These are phyloP conservation scores for Lepus townsendii DNA, from an alignment of 2,797 vertebrate species.

Conservation along the genomic window DNA sequence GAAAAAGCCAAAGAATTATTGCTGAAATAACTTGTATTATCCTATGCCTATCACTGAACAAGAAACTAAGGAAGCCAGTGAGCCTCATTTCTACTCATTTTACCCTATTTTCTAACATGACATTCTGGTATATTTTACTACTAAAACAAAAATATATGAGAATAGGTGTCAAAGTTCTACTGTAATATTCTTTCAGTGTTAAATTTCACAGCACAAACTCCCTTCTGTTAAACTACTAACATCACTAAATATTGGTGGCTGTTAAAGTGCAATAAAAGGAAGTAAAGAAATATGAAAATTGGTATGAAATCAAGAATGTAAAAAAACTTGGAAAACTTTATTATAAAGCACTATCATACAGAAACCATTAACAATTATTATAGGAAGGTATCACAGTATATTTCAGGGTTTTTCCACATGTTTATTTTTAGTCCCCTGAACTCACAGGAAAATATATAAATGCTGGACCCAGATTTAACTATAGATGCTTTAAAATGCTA, in stretches of 20 bases:
- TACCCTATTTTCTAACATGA: neutral
- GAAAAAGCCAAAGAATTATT: constrained; percentile 26
- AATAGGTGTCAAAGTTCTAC: neutral
- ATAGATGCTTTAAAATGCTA: neutral
- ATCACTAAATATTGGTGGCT: neutral
- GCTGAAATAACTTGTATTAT: constrained; percentile 52
- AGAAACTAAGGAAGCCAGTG: constrained; percentile 1
- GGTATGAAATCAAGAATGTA: constrained; percentile 37
- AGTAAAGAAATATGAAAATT: constrained; percentile 37
- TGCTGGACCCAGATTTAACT: constrained; percentile 19
- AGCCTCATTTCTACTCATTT: constrained; percentile 2
- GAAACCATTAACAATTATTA: constrained; percentile 12
- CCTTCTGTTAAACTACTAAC: neutral
- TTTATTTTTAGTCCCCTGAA: constrained; percentile 12
- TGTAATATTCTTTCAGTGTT: constrained; percentile 18
- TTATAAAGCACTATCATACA: constrained; percentile 34
- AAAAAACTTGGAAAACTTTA: constrained; percentile 18
- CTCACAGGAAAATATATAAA: constrained; percentile 57
- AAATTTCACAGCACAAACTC: constrained; percentile 12
- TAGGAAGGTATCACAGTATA: neutral
- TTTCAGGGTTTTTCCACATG: constrained; percentile 1
- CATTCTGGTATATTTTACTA: constrained; percentile 41
- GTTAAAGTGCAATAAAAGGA: constrained; percentile 29
- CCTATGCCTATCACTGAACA: neutral
- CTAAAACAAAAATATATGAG: constrained; percentile 22